Conservation (phyloP, 2,888 invertebrate species). For the Flabesymbios commensalis region DNA sequence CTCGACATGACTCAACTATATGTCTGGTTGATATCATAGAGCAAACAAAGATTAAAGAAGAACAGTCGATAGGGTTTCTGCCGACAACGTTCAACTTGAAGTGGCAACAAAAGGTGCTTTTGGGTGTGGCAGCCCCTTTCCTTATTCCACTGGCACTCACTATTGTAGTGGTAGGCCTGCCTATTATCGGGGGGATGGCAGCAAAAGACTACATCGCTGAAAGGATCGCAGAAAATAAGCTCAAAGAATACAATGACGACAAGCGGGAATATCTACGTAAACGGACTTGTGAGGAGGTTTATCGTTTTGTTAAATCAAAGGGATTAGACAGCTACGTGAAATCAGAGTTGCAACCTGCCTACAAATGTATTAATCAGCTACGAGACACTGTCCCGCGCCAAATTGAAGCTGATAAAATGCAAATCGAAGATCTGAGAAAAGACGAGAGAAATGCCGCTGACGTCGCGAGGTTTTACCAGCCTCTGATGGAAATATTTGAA, state of each 20-base stretch:
- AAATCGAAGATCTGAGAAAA: constrained; percentile 18
- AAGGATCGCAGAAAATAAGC: constrained; percentile 27
- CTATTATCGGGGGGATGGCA: constrained; percentile 37
- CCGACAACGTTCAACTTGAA: too few species aligned
- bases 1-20: constrained; percentile 25
- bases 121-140: constrained; percentile 39
- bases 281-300: constrained; percentile 30
- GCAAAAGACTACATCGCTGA: constrained; percentile 32
- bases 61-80: too few species aligned
- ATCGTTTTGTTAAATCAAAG: constrained; percentile 26
- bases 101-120: constrained; percentile 21
- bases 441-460: constrained; percentile 25
- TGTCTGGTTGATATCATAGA: too few species aligned
- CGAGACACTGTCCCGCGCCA: constrained; percentile 24
- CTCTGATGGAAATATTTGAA: constrained; percentile 34
- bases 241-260: constrained; percentile 28
- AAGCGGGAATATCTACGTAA: constrained; percentile 26
- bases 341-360: constrained; percentile 16
- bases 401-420: constrained; percentile 23
- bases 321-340: constrained; percentile 22
- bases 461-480: constrained; percentile 30
- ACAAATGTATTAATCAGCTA: constrained; percentile 19
- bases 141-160: constrained; percentile 38
- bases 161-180: constrained; percentile 36
- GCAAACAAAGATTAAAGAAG: too few species aligned